Base-by-base conservation (phyloP, 2,113 vertebrate genomes). In the Mohoua ochrocephala region DNA sequence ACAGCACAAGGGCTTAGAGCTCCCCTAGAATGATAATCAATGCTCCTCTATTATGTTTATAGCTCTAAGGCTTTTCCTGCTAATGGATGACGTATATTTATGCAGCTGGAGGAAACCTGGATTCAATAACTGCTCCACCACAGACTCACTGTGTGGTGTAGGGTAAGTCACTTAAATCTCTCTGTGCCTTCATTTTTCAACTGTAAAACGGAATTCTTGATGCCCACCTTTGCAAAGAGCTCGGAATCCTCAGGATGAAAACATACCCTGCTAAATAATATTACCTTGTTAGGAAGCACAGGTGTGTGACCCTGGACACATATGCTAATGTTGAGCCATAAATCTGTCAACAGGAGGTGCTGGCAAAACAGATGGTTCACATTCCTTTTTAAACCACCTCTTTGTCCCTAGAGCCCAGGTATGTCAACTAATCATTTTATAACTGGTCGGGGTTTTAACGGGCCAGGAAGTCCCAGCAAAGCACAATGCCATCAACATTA, bases 341-440 rank as follows among this genome's bases (percentile, higher is more conserved):
- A 97, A 97, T 97, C 97, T 96, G 92, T 97, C 97, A 97, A 73
- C 95, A 93, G 76, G 84, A 97, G 93, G 93, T 97, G 92, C 96
- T 92, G 91, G 92, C 89, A 93, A 96, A 97, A 97, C 97, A 97
- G 96, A 97, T 97, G 97, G 91, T 63, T 92, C 80, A 39, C 95
- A 96, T 97, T 96, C 96, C 86, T 97, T 91, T 84, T 82, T 17
- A 89, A 88, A 94, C 93, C 89, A 92, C 61, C 27, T 87, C 77
- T 87, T 96, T 95, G 84, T 96, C 89, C 88, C 81, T 70, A 94
- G 87, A 97, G 83, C 86, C 78, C 95, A 97, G 91, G 94, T 96
- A 97, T 91, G 95, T 93, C 95, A 96, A 83, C 80, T 89, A 93
- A 93, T 90, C 78, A 94, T 93, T 96, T 83, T 79, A 53, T 69